Conservation (phyloP, 2,797 vertebrate genomes). For the Gymnoscopelus braueri region DNA sequence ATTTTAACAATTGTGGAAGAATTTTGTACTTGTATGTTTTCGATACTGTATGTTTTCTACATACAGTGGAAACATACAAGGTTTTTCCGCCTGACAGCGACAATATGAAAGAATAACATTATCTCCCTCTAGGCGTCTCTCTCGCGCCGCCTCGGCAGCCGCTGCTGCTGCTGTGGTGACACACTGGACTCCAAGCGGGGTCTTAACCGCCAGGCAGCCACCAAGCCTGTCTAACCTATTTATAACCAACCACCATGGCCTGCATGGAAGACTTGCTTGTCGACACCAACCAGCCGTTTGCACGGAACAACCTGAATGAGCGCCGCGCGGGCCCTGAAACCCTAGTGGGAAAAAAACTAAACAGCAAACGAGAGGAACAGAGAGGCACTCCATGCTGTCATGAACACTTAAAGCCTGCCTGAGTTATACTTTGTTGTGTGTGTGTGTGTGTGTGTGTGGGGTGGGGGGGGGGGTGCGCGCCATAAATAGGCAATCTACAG, state of each 20-base stretch:
- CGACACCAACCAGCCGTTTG: background rate
- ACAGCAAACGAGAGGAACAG: conserved; percentile 53
- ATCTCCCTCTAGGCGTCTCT: conserved; percentile 59
- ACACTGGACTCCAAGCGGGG: too few species aligned
- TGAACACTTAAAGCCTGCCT: conserved; percentile 51
- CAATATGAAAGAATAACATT: conserved; percentile 64
- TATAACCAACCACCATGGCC: too few species aligned
- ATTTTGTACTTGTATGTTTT: too few species aligned
- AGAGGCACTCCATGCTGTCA: conserved; percentile 54
- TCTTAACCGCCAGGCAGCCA: too few species aligned
- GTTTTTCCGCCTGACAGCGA: too few species aligned
- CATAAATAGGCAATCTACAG: too few species aligned
- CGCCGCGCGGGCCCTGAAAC: background rate
- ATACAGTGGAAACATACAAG: too few species aligned
- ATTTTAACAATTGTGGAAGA: too few species aligned
- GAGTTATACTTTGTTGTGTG: conserved; percentile 43
- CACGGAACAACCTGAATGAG: background rate
- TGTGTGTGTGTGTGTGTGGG: conserved; percentile 1
- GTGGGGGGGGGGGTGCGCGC: too few species aligned
- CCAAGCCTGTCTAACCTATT: too few species aligned
- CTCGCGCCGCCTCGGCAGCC: conserved; percentile 55
- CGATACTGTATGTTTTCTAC: too few species aligned
- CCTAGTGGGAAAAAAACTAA: background rate
- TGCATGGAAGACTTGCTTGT: background rate
- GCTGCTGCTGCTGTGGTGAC: background rate